Percentiles rank a stretch among this genome's conserved stretches.
Conservation (phyloP, 2,888 invertebrate species). For the Cyaniris semiargus region DNA sequence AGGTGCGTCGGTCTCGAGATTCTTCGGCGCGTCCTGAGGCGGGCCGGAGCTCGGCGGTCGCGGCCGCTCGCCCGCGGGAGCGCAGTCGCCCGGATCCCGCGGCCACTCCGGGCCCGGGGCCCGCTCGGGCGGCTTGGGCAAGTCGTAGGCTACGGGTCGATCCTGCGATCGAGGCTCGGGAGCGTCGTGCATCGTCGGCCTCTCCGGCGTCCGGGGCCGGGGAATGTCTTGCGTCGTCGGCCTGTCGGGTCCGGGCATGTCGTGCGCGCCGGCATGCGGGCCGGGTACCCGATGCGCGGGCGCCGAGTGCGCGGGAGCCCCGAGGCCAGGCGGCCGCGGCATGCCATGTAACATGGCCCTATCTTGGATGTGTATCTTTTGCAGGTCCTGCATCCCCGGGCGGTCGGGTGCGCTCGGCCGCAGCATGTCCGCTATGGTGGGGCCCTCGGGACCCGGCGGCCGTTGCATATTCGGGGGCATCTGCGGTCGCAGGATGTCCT, state of each 20-base stretch:
- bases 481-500: constrained; percentile 35
- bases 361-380: constrained; percentile 32
- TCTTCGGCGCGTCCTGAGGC: constrained; percentile 37
- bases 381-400: constrained; percentile 4
- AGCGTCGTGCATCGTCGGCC: constrained; percentile 33
- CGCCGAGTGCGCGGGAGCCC: constrained; percentile 36
- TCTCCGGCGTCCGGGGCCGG: constrained; percentile 32
- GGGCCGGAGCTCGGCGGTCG: constrained; percentile 34
- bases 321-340: constrained; percentile 37
- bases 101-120: constrained; percentile 37
- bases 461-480: constrained; percentile 35
- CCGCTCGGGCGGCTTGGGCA: constrained; percentile 34
- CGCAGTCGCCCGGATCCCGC: constrained; percentile 31
- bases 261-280: constrained; percentile 41
- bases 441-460: constrained; percentile 21
- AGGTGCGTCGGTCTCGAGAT: constrained; percentile 27
- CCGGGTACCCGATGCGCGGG: constrained; percentile 8
- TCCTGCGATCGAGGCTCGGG: constrained; percentile 31
- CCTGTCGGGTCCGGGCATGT: constrained; percentile 32
- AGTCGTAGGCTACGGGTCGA: constrained; percentile 32
- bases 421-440: constrained; percentile 19
- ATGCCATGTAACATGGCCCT: constrained; percentile 35
- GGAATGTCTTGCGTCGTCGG: constrained; percentile 32
- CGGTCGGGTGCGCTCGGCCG: constrained; percentile 23
- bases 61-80: constrained; percentile 33